Evolutionary conservation across 2,797 vertebrate genomes (phyloP).

Genomic region (Heterohyrax brucei): DNA sequence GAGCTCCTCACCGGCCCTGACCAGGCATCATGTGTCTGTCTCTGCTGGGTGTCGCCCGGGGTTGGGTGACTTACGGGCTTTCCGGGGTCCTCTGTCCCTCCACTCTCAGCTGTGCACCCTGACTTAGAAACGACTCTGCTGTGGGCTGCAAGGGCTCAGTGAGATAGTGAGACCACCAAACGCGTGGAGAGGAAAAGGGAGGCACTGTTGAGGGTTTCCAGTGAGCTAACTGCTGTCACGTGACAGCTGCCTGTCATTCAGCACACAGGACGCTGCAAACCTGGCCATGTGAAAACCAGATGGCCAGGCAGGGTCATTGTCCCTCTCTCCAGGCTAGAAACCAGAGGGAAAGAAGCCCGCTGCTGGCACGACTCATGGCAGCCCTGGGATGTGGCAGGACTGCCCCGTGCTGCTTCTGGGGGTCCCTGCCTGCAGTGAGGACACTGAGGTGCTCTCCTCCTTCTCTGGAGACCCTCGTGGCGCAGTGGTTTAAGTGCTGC

Average conservation of each 20-base stretch:
- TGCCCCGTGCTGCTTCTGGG: too few species aligned
- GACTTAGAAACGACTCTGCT: constrained; percentile 21
- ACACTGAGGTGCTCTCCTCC: too few species aligned
- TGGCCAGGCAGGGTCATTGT: neutral
- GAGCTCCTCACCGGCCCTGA: neutral
- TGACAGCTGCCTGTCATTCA: neutral
- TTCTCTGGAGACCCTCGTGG: too few species aligned
- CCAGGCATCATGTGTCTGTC: neutral
- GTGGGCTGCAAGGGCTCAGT: neutral
- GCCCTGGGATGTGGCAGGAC: too few species aligned
- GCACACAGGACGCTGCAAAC: neutral
- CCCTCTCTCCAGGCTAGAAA: neutral
- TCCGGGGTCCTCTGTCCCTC: neutral
- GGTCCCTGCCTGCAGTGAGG: too few species aligned
- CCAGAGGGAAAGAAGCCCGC: too few species aligned
- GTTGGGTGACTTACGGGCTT: neutral
- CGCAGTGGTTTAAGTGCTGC: too few species aligned
- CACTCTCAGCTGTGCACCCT: neutral
- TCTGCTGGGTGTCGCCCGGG: neutral
- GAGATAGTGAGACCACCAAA: neutral
- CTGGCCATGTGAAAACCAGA: neutral
- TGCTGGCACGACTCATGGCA: too few species aligned
- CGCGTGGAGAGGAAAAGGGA: constrained; percentile 7
- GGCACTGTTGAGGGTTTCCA: neutral
- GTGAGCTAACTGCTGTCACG: neutral